Conservation (phyloP, 2,888 invertebrate species). For the Emesis castigata region DNA sequence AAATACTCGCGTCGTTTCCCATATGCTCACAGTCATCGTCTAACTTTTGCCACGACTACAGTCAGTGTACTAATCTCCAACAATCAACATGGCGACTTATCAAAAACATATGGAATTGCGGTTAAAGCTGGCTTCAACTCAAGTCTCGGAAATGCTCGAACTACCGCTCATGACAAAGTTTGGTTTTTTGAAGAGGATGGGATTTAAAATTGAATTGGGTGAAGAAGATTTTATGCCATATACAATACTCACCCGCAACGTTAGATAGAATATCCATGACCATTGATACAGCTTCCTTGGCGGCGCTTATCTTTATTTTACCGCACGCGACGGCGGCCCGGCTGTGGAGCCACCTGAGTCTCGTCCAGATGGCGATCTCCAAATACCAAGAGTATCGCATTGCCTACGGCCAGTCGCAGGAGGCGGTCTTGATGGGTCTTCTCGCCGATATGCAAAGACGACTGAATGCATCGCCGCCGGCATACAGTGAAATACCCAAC, state of each 20-base stretch:
- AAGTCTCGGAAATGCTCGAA: too few species aligned
- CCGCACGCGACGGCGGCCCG: not conserved
- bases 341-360: not conserved
- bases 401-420: not conserved
- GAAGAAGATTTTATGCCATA: too few species aligned
- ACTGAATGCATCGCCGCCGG: not conserved
- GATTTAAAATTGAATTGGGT: too few species aligned
- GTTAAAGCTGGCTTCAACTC: not conserved
- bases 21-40: not conserved
- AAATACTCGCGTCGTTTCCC: not conserved
- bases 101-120: not conserved
- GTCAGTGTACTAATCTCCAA: too few species aligned
- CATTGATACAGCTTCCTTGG: not conserved
- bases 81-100: not conserved
- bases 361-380: not conserved
- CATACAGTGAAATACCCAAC: too few species aligned
- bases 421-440: not conserved
- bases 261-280: not conserved
- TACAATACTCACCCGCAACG: too few species aligned
- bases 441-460: not conserved
- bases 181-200: too few species aligned
- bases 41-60: not conserved
- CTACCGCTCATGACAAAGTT: too few species aligned
- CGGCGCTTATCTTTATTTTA: not conserved
- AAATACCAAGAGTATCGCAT: not conserved